phyloP scores from a whole-genome alignment of 2,888 invertebrate species.

The Eristalis tenax region DNA sequence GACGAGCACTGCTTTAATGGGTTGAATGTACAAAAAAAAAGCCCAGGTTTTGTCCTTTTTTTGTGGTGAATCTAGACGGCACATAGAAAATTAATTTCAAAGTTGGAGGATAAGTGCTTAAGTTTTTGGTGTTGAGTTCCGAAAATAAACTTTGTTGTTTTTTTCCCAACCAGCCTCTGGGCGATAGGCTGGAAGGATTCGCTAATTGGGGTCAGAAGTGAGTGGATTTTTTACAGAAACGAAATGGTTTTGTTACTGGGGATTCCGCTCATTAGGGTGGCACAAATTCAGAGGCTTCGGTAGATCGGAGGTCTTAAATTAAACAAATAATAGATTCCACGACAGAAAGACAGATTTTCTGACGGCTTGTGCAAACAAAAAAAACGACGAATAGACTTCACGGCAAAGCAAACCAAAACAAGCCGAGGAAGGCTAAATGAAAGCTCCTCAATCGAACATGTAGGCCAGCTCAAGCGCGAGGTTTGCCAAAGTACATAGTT shows the following conservation, averaged over 20 bases:
- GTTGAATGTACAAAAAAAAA: constrained; percentile 14
- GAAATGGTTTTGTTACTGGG: not conserved
- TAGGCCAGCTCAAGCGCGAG: too few species aligned
- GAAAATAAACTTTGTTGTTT: not conserved
- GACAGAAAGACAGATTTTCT: too few species aligned
- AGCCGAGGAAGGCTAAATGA: too few species aligned
- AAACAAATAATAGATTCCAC: not conserved
- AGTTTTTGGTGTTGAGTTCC: not conserved
- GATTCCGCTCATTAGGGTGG: not conserved
- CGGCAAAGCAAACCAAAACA: too few species aligned
- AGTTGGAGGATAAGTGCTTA: constrained; percentile 22
- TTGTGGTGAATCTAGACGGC: not conserved
- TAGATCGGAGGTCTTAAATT: not conserved
- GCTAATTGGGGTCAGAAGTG: not conserved
- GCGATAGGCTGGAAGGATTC: not conserved
- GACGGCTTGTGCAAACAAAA: too few species aligned
- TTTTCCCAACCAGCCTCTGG: not conserved
- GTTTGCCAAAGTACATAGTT: too few species aligned
- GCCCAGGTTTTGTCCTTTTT: not conserved
- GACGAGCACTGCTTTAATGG: constrained; percentile 6
- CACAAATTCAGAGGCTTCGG: too few species aligned
- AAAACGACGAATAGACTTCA: too few species aligned
- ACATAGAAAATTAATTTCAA: constrained; percentile 25
- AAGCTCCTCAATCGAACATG: too few species aligned
- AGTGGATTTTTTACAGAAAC: not conserved